These are phyloP conservation scores for Ammospiza nelsoni DNA, from an alignment of 2,113 vertebrate species.

Conservation along the genomic window DNA sequence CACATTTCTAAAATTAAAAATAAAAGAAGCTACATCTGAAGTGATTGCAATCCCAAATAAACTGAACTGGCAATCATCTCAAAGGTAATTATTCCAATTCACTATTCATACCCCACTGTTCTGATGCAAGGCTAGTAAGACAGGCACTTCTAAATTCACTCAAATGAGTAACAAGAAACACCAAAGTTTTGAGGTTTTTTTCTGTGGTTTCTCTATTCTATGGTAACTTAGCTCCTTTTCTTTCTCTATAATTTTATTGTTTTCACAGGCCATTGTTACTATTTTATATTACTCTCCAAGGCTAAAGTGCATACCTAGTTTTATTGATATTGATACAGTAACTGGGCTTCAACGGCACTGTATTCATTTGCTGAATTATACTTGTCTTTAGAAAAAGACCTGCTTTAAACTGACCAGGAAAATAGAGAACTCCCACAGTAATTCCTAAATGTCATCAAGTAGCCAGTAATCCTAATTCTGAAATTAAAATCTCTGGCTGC, in stretches of 20 bases:
- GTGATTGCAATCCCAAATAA: neutral
- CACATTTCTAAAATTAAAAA: neutral
- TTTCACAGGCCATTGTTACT: neutral
- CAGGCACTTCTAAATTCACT: neutral
- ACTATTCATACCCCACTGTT: neutral
- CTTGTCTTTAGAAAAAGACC: neutral
- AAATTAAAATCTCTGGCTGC: neutral
- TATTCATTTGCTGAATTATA: neutral
- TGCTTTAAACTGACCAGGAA: neutral
- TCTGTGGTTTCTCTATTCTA: neutral
- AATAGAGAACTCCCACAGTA: neutral
- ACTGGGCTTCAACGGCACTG: neutral
- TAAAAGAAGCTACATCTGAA: neutral
- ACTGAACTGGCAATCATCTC: neutral
- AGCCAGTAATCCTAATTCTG: neutral
- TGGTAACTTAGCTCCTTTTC: fast-evolving
- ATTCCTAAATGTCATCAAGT: neutral
- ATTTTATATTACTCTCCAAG: neutral
- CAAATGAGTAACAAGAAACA: neutral
- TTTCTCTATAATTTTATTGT: neutral
- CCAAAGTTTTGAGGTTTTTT: neutral
- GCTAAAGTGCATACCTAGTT: neutral
- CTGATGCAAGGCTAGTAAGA: neutral
- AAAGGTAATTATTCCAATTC: neutral
- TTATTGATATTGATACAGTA: neutral